Base-by-base conservation (phyloP, 2,113 vertebrate genomes). In the Oncorhynchus kisutch region DNA sequence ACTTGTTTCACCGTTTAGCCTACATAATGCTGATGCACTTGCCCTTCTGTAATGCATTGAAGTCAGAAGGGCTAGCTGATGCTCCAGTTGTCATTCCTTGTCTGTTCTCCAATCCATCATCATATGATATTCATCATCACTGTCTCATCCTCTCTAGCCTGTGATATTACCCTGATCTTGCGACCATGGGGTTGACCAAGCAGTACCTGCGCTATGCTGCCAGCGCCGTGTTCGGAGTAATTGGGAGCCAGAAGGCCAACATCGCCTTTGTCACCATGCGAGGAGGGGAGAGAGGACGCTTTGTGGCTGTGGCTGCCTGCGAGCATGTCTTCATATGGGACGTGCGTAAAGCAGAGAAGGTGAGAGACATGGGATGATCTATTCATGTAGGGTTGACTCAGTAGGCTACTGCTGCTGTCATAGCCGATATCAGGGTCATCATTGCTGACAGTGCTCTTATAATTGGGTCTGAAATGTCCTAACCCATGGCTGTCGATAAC, bases 271-370 rank as follows among this genome's bases (percentile, higher is more conserved):
- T 99, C 82, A 94, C 91, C 0, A 92, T 96, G 60, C 93, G 94
- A 9, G 92, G 94, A 11, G 96, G 95, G 0, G 97, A 98, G 88
- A 95, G 82, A 77, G 96, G 95, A 0, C 96, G 97, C 69, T 95
- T 94, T 3, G 95, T 97, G 22, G 97, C 97, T 0, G 96, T 94
- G 29, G 95, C 95, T 0, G 97, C 96, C 12, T 99, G 97, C 18
- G 97, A 99, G 67, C 97, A 98, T 13, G 96, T 99, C 67, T 97
- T 99, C 82, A 93, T 99, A 84, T 99, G 97, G 97, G 97, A 99
- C 67, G 86, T 94, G 2, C 90, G 97, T 13, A 99, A 96, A 87
- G 96, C 94, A 48, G 97, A 99, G 86, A 99, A 99, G 96, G 97
- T 98, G 79, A 85, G 81, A 54, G 0, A 24, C 13, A 6, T 31